Evolutionary conservation across 2,113 vertebrate species (phyloP).

Genomic region (Noctilio leporinus): DNA sequence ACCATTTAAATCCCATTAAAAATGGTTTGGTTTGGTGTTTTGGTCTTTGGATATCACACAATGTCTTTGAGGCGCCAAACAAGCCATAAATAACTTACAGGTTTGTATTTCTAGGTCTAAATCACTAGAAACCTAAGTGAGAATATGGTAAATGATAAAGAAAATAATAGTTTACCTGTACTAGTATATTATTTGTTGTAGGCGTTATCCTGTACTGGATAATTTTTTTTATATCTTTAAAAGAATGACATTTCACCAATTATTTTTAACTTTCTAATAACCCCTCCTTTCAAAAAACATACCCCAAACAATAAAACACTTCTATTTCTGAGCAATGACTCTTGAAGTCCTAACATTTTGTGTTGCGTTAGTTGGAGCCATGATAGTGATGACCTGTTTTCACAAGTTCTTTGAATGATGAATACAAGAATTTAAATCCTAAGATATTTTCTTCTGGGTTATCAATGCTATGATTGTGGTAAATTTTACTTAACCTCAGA

Average conservation of each 20-base stretch:
- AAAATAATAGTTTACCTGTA: not conserved
- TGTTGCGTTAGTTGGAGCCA: not conserved
- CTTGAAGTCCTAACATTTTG: not conserved
- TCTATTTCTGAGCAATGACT: not conserved
- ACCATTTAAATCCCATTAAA: conserved; percentile 21
- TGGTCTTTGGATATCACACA: not conserved
- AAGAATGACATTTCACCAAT: not conserved
- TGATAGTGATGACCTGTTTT: not conserved
- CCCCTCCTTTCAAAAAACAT: not conserved
- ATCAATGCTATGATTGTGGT: not conserved
- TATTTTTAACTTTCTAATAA: not conserved
- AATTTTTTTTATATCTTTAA: not conserved
- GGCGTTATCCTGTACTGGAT: not conserved
- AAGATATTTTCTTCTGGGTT: not conserved
- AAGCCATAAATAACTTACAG: not conserved
- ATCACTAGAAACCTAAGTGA: not conserved
- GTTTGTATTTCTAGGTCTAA: not conserved
- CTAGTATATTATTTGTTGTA: not conserved
- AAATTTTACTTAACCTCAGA: not conserved
- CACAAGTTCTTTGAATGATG: not conserved
- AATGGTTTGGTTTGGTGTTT: not conserved
- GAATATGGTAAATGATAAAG: not conserved
- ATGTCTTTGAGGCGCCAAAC: not conserved
- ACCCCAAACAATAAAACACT: not conserved
- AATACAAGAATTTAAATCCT: conserved; percentile 11